Evolutionary conservation across 1,140 invertebrate species (phyloP), one percentile per base, ranked within the genome.

Genomic region (Drosophila subobscura): DNA sequence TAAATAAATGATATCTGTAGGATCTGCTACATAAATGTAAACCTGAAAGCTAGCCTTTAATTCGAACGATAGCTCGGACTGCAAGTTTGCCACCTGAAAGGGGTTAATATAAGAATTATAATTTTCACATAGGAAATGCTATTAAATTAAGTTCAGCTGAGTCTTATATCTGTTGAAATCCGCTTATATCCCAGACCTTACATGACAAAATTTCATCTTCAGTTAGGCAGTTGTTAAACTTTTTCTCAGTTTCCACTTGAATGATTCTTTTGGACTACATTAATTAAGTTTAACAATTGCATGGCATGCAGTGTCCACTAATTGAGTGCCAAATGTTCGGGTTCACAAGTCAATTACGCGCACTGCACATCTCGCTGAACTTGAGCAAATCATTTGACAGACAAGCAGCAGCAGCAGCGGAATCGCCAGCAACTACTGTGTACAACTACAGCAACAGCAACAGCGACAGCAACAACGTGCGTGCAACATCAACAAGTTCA

Each of bases 401-500:
- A 63, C 73, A 79, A 73, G 37, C 51, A 60, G 23, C 52, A 55
- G 58, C 46, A 54, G 46, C 61, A 75, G 75, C 67, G 72, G 54
- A 45, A 10, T 23, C 50, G 67, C 3, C 46, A 33, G n/a, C 59
- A 47, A 65, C 59, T 60, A 45, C 16, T 20, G 1, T 20, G 16
- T 1, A 46, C 56, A 42, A 56, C 60, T 41, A 47, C 29, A 44
- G 25, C 33, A 37, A n/a, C 41, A 58, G 52, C 59, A 55, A 57
- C 22, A 58, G 52, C 59, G 51, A 57, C 22, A 40, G 54, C 2
- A 56, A 45, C 44, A 40, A 55, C 52, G 49, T 37, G 57, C 41
- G 37, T 66, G 54, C 55, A 86, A 76, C 63, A 76, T 86, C 83
- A 88, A 86, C 81, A 86, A 88, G 83, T 86, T 86, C 70, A 86